Percentiles rank a stretch among this genome's conserved stretches.
phyloP scores from a whole-genome alignment of 2,888 invertebrate genomes.

The Tipula confusa region DNA sequence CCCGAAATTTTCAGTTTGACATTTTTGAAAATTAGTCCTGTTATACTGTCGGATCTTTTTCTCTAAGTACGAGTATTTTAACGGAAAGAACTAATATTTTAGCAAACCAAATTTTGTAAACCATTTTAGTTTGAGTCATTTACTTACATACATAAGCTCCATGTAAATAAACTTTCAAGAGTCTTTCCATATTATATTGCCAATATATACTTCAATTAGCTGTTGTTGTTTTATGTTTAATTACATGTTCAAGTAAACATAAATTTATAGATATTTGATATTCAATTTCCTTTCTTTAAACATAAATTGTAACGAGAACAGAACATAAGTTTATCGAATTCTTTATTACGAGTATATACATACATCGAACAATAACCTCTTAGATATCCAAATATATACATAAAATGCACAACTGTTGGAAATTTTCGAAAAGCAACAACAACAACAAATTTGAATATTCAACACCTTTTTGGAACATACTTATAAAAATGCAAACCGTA shows the following conservation, averaged over 20 bases:
- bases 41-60: too few relatives aligned
- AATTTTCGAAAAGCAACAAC: background rate
- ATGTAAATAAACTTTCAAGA: background rate
- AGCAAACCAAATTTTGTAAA: too few relatives aligned
- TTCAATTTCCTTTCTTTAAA: background rate
- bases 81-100: too few relatives aligned
- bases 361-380: background rate
- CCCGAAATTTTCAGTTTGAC: too few relatives aligned
- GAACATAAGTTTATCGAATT: background rate
- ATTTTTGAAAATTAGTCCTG: too few relatives aligned
- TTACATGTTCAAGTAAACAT: background rate
- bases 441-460: background rate
- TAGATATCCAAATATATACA: background rate
- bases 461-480: slow-evolving; percentile 13
- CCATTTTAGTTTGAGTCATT: too few relatives aligned
- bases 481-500: slow-evolving; percentile 12
- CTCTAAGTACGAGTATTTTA: too few relatives aligned
- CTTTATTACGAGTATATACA: background rate
- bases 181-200: background rate
- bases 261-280: background rate
- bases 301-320: background rate
- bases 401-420: background rate
- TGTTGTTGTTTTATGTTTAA: background rate
- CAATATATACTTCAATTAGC: background rate
- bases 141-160: too few relatives aligned